A percentile compares a stretch with the other conserved stretches of the same genome.
These are phyloP conservation scores for Oryzias celebensis DNA, from an alignment of 2,113 vertebrate genomes.

Conservation along the genomic window DNA sequence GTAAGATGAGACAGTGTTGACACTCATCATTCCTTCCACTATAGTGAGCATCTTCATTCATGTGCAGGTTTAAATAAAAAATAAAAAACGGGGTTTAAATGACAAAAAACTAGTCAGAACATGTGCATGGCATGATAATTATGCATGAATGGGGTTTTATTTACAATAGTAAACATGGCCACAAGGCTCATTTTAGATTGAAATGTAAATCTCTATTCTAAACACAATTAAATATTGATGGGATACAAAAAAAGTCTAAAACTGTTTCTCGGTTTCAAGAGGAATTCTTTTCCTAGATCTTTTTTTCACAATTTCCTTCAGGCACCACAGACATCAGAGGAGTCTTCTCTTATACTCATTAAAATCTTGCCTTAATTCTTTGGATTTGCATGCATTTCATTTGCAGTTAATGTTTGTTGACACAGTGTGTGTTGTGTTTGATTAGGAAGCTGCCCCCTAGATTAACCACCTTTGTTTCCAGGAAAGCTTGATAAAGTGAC, in stretches of 20 bases:
- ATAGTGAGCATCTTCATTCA: slow-evolving; percentile 12
- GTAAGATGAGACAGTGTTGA: neutral
- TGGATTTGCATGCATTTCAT: slow-evolving; percentile 67
- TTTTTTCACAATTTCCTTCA: slow-evolving; percentile 51
- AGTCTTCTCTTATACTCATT: slow-evolving; percentile 64
- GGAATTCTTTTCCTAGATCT: slow-evolving; percentile 43
- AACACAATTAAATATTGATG: slow-evolving; percentile 64
- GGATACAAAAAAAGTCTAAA: slow-evolving; percentile 55
- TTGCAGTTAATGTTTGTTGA: slow-evolving; percentile 65
- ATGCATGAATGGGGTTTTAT: slow-evolving; percentile 44
- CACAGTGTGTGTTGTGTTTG: slow-evolving; percentile 46
- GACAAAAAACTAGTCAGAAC: too few species aligned
- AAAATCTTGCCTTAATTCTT: slow-evolving; percentile 59
- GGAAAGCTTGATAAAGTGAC: slow-evolving; percentile 11
- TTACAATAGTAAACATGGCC: slow-evolving; percentile 68
- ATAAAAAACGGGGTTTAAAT: too few species aligned
- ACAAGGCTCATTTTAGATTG: slow-evolving; percentile 50
- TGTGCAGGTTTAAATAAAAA: neutral
- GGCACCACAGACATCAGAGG: slow-evolving; percentile 59
- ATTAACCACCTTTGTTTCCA: slow-evolving; percentile 32
- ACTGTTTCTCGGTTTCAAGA: slow-evolving; percentile 40
- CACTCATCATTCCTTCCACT: neutral
- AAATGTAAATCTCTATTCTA: slow-evolving; percentile 52
- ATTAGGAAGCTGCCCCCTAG: slow-evolving; percentile 37
- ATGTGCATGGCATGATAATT: slow-evolving; percentile 18